Evolutionary conservation across 2,888 invertebrate genomes (phyloP).

Genomic region (Drosophila hamatofila): DNA sequence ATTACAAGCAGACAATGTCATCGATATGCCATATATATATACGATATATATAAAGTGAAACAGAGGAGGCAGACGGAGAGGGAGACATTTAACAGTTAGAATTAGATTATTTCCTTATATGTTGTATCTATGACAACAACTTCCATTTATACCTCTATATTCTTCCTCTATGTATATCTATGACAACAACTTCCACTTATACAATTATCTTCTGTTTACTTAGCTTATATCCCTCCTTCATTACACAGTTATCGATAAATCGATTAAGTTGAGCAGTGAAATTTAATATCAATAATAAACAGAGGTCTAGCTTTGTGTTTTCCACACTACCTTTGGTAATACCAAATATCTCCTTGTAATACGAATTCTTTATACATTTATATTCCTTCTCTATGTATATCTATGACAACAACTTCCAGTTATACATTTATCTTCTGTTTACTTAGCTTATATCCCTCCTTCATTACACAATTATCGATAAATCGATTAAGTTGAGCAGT

Average conservation of each 20-base stretch:
- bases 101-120: too few relatives aligned
- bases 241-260: neutral
- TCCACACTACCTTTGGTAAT: too few relatives aligned
- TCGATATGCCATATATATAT: neutral
- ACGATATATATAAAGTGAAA: conserved; percentile 2
- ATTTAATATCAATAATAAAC: neutral
- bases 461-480: neutral
- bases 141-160: too few relatives aligned
- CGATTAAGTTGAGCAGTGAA: neutral
- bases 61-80: neutral
- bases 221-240: neutral
- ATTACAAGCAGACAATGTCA: neutral
- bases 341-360: too few relatives aligned
- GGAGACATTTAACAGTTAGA: neutral
- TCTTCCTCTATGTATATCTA: neutral
- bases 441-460: neutral
- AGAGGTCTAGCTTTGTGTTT: too few relatives aligned
- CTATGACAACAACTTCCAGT: too few relatives aligned
- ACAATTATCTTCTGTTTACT: too few relatives aligned
- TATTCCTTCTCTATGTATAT: neutral
- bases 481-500: neutral
- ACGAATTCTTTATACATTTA: too few relatives aligned
- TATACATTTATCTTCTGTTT: too few relatives aligned
- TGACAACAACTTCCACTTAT: too few relatives aligned
- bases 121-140: too few relatives aligned